Base-by-base conservation (phyloP, 2,797 vertebrate species). In the Notoglanidium macrostoma region DNA sequence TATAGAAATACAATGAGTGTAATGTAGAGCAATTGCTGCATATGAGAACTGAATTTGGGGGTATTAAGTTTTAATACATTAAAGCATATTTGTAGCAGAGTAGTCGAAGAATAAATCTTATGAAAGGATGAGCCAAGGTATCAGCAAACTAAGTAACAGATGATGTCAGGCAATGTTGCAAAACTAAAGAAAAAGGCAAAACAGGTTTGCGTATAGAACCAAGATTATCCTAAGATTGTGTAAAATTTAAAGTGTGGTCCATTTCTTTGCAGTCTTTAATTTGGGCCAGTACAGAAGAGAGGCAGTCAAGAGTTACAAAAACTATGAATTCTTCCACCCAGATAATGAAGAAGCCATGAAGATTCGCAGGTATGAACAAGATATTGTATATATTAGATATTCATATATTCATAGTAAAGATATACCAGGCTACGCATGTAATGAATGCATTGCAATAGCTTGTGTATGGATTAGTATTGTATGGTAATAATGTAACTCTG, bases 251-350 rank as follows among this genome's bases (percentile, higher is more conserved):
- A 67, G 59, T 65, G 9, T 51, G 0, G 29, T 76, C 51, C 5
- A 2, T 85, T 32, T 79, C 14, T 85, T 17, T 59, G 0, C 92
- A 98, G 97, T 97, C 89, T 98, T 98, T 91, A 98, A 98, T 19
- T 95, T 98, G 86, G 97, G 98, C 7, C 97, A 98, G 91, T 98
- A 98, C 92, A 95, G 97, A 74, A 94, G 98, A 15, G 96, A 98
- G 55, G 97, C 96, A 0, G 96, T 98, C 59, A 96, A 96, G 92
- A 95, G 88, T 61, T 98, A 98, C 88, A 96, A 97, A 93, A 97
- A 95, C 93, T 98, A 96, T 85, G 97, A 98, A 92, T 98, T 98
- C 92, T 98, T 98, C 89, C 95, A 93, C 10, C 94, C 96, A 0
- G 96, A 98, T 81, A 98, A 98, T 29, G 95, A 96, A 85, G 97